Evolutionary conservation across 2,797 vertebrate genomes (phyloP).

Genomic region (Semotilus atromaculatus): DNA sequence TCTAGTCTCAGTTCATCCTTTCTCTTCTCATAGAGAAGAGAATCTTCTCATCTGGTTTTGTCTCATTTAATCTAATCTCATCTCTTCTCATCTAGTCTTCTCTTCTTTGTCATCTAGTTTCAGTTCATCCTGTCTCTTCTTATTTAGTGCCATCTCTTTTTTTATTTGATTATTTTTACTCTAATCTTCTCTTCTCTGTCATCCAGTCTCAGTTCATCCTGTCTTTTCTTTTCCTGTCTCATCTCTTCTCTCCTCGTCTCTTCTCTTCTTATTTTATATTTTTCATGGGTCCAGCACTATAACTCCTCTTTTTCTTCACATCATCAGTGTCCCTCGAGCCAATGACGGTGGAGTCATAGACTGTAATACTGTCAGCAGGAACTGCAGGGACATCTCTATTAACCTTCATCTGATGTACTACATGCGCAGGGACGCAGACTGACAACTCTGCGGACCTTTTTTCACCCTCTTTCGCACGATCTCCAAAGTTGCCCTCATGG

Average conservation of each 20-base stretch:
- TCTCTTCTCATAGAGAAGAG: neutral
- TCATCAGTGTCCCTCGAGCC: conserved; percentile 41
- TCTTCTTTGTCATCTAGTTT: neutral
- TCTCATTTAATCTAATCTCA: neutral
- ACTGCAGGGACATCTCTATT: conserved; percentile 74
- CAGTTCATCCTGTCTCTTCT: neutral
- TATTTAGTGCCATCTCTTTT: neutral
- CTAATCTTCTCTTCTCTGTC: neutral
- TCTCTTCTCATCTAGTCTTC: neutral
- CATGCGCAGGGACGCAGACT: conserved; percentile 9
- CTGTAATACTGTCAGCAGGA: conserved; percentile 61
- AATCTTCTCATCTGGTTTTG: neutral
- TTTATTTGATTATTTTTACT: neutral
- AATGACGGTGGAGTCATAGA: conserved; percentile 66
- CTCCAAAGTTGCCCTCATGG: conserved; percentile 14
- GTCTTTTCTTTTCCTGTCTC: neutral
- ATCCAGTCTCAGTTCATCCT: neutral
- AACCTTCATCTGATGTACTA: conserved; percentile 70
- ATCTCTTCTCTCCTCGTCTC: neutral
- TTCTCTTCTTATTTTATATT: conserved; percentile 16
- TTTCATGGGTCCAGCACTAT: conserved; percentile 3
- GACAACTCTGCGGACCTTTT: conserved; percentile 47
- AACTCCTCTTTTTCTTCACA: conserved; percentile 12
- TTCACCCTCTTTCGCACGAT: neutral
- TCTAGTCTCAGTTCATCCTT: neutral